Evolutionary conservation across 2,113 vertebrate genomes (phyloP).

Genomic region (Oryctolagus cuniculus): DNA sequence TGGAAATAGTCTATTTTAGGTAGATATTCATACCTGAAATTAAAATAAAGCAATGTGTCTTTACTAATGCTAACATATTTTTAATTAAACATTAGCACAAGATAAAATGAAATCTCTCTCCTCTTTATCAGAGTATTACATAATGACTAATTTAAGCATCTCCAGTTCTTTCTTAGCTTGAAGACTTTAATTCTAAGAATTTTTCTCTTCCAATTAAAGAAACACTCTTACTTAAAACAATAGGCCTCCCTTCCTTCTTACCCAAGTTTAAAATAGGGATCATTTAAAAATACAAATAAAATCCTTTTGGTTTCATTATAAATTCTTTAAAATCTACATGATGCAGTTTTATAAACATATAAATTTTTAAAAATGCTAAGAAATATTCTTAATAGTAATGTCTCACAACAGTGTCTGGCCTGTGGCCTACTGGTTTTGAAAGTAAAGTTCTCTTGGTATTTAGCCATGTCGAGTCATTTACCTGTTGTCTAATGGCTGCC

Average conservation of each 20-base stretch:
- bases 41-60: slow-evolving; percentile 84
- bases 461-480: background rate
- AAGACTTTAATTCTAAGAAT: slow-evolving; percentile 75
- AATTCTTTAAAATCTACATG: slow-evolving; percentile 64
- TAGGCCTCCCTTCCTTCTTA: slow-evolving; percentile 66
- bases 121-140: slow-evolving; percentile 77
- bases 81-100: slow-evolving; percentile 85
- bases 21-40: slow-evolving; percentile 75
- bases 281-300: background rate
- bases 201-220: slow-evolving; percentile 62
- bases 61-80: slow-evolving; percentile 81
- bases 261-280: slow-evolving; percentile 73
- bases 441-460: slow-evolving; percentile 40
- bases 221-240: slow-evolving; percentile 70
- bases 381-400: background rate
- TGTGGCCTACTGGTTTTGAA: background rate
- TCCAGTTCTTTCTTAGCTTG: slow-evolving; percentile 71
- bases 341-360: slow-evolving; percentile 10
- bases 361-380: background rate
- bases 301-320: slow-evolving; percentile 73
- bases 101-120: slow-evolving; percentile 77
- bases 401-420: background rate
- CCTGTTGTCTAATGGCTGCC: background rate
- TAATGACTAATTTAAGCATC: slow-evolving; percentile 76
- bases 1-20: slow-evolving; percentile 70